Conservation (phyloP, 2,797 vertebrate species). For the Ceyx erithaca region DNA sequence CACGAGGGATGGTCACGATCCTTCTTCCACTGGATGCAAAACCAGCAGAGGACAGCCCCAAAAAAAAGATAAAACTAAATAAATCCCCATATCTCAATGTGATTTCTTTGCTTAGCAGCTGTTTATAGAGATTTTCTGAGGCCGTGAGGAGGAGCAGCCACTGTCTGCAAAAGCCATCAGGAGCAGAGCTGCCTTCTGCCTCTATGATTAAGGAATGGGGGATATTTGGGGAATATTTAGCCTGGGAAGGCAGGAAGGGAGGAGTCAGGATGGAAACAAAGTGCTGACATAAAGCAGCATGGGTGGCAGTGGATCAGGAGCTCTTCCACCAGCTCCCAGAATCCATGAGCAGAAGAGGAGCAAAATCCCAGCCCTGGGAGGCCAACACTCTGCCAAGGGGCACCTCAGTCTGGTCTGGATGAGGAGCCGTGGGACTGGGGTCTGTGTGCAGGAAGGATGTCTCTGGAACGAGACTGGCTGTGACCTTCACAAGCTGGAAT, state of each 20-base stretch:
- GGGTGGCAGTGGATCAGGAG: fast-evolving
- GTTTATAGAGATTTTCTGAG: neutral
- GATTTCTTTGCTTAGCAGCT: neutral
- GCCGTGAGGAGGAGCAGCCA: neutral
- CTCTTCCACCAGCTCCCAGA: neutral
- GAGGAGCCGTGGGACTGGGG: neutral
- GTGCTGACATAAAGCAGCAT: neutral
- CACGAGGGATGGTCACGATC: neutral
- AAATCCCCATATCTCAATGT: neutral
- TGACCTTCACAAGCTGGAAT: neutral
- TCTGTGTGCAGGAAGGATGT: neutral
- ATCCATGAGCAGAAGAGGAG: neutral
- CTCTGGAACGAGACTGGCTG: neutral
- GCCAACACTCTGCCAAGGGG: neutral
- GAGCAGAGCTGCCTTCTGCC: neutral
- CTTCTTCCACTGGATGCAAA: neutral
- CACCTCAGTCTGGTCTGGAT: neutral
- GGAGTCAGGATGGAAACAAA: neutral
- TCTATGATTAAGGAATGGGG: neutral
- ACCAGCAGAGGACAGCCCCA: neutral
- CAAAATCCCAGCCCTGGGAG: neutral
- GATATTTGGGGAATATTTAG: neutral
- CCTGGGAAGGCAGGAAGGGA: constrained; percentile 37
- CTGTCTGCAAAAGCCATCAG: constrained; percentile 33
- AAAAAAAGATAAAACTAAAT: too few relatives aligned